Conservation (phyloP, 2,113 vertebrate genomes). For the Callochromis pleurospilus region DNA sequence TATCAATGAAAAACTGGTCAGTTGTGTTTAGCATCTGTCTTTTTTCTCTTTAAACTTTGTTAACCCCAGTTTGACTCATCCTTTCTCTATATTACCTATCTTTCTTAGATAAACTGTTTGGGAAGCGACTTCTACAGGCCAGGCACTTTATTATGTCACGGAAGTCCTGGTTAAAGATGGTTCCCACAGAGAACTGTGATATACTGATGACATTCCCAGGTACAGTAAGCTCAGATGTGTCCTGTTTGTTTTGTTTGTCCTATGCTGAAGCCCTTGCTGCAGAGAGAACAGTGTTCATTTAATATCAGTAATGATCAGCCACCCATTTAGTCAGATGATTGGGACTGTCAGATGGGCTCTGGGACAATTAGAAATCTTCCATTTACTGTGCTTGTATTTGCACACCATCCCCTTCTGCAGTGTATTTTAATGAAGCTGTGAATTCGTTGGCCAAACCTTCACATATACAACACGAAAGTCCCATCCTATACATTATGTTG, state of each 20-base stretch:
- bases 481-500: neutral
- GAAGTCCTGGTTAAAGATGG: conserved; percentile 96
- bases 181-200: conserved; percentile 95
- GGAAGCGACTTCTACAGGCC: conserved; percentile 87
- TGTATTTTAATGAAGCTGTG: neutral
- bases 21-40: conserved; percentile 14
- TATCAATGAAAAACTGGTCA: neutral
- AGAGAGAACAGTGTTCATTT: neutral
- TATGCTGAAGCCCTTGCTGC: neutral
- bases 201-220: conserved; percentile 95
- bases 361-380: neutral
- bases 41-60: neutral
- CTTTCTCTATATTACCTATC: neutral
- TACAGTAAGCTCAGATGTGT: conserved; percentile 28
- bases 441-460: neutral
- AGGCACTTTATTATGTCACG: conserved; percentile 93
- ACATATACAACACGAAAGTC: neutral
- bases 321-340: neutral
- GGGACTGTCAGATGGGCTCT: neutral
- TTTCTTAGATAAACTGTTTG: conserved; percentile 87
- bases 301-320: neutral
- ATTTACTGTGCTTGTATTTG: neutral
- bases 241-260: neutral
- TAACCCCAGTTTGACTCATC: neutral
- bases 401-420: neutral